Base-by-base conservation (phyloP, 2,888 invertebrate species). In the Acronicta psi region DNA sequence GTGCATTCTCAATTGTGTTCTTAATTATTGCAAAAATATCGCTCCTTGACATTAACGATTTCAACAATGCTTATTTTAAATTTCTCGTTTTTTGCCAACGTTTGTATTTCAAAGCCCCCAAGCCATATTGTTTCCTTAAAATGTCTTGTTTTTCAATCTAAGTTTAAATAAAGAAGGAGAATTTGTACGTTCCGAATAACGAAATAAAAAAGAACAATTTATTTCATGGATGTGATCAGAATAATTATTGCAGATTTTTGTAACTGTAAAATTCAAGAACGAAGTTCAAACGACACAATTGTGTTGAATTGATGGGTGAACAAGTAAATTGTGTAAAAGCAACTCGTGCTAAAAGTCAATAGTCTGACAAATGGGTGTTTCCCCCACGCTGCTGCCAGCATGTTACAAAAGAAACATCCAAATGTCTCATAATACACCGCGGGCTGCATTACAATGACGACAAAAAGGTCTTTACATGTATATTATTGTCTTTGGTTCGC, bases 301-400 rank as follows among this genome's bases (percentile, higher is more conserved):
- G 50, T 58, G 38, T 47, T 46, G 55, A 63, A 65, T 59, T 64
- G 62, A 68, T 43, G 57, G 42, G 49, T 13, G 38, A 57, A 59
- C 46, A 53, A 61, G 49, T 59, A 56, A 57, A 68, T 63, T 66
- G 50, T 55, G 61, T 61, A 36, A 64, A 67, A 70, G 54, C 49
- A 55, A 69, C 44, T 76, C 60, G 68, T 64, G 53, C 51, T 70
- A 63, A 76, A 74, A 76, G 77, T 65, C 69, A 74, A 70, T 67
- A 62, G 67, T 23, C 54, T 76, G 62, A 63, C 64, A 77, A 77
- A 74, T 76, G 62, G 57, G 47, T 43, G 55, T 62, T 73, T 73
- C 64, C 64, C 57, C 64, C 51, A 43, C 40, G 44, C 52, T 61
- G 37, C 29, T 55, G 59, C 34, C 54, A 60, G 46, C 57, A 53